phyloP scores from a whole-genome alignment of 1,140 invertebrate species.

The Drosophila bifasciata region DNA sequence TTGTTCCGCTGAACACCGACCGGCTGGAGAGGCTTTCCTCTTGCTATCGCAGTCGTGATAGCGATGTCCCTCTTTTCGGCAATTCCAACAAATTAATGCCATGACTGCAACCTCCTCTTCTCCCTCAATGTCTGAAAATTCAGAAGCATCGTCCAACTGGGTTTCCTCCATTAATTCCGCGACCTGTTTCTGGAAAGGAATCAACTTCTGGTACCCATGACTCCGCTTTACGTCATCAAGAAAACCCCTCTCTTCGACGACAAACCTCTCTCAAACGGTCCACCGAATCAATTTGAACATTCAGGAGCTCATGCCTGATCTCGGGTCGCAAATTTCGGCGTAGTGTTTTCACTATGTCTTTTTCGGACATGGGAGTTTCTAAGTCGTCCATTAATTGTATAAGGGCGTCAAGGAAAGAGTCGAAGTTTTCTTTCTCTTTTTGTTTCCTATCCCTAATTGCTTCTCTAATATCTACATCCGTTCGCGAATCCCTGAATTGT shows the following conservation, averaged over 20 bases:
- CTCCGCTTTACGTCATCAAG: constrained; percentile 3
- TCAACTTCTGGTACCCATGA: background rate
- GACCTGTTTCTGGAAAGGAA: constrained; percentile 7
- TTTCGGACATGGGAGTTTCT: background rate
- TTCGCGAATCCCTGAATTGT: constrained; percentile 1
- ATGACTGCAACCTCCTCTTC: background rate
- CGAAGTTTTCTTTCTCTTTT: background rate
- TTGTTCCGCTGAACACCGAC: background rate
- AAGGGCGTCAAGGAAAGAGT: background rate
- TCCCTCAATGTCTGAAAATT: background rate
- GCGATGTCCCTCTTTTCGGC: constrained; percentile 17
- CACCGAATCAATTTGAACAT: background rate
- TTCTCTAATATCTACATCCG: constrained; percentile 2
- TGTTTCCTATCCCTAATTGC: constrained; percentile 4
- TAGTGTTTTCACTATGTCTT: background rate
- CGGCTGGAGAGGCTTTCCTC: constrained; percentile 2
- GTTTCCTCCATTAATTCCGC: constrained; percentile 9
- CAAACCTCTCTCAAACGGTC: constrained; percentile 10
- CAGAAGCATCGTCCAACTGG: too few species aligned
- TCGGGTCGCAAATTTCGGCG: constrained; percentile 1
- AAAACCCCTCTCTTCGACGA: constrained; percentile 1
- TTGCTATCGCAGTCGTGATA: constrained; percentile 21
- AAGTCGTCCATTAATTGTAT: background rate
- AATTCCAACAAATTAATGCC: constrained; percentile 30
- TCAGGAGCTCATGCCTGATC: constrained; percentile 1